These are phyloP conservation scores for Netelia melanura DNA, from an alignment of 2,888 invertebrate genomes.

Conservation along the genomic window DNA sequence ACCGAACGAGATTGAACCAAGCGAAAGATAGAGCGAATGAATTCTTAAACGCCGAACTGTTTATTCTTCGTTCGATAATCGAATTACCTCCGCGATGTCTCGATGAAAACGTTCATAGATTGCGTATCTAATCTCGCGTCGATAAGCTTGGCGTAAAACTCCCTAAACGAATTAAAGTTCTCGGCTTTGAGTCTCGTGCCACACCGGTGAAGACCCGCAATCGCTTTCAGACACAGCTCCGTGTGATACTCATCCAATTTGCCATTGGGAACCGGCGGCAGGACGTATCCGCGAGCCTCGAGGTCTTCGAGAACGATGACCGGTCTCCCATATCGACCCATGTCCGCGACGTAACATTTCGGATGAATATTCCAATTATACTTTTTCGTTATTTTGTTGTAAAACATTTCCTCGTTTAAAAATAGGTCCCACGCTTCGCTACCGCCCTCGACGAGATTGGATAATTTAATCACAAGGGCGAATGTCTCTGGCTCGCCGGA, in stretches of 20 bases:
- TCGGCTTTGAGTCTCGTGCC: conserved; percentile 74
- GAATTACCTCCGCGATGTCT: conserved; percentile 57
- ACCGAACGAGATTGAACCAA: conserved; percentile 22
- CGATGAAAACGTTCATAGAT: conserved; percentile 42
- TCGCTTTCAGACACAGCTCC: conserved; percentile 71
- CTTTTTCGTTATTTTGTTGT: conserved; percentile 74
- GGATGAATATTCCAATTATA: conserved; percentile 72
- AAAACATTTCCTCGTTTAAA: conserved; percentile 81
- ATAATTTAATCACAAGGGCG: conserved; percentile 77
- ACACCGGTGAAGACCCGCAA: conserved; percentile 78
- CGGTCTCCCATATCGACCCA: conserved; percentile 79
- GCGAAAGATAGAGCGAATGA: neutral
- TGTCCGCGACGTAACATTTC: conserved; percentile 78
- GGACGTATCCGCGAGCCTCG: conserved; percentile 72
- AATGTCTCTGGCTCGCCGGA: conserved; percentile 77
- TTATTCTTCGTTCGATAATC: conserved; percentile 11
- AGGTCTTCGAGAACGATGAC: conserved; percentile 80
- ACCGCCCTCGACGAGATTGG: conserved; percentile 58
- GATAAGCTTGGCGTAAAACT: conserved; percentile 77
- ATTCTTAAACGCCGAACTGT: too few species aligned
- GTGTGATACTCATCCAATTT: conserved; percentile 76
- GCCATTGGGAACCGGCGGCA: conserved; percentile 37
- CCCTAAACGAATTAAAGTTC: conserved; percentile 74
- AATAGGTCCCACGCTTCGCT: conserved; percentile 72
- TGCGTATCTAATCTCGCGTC: conserved; percentile 66